Evolutionary conservation across 2,888 invertebrate genomes (phyloP), one percentile per base, ranked within the genome.

Genomic region (Tipula unca): DNA sequence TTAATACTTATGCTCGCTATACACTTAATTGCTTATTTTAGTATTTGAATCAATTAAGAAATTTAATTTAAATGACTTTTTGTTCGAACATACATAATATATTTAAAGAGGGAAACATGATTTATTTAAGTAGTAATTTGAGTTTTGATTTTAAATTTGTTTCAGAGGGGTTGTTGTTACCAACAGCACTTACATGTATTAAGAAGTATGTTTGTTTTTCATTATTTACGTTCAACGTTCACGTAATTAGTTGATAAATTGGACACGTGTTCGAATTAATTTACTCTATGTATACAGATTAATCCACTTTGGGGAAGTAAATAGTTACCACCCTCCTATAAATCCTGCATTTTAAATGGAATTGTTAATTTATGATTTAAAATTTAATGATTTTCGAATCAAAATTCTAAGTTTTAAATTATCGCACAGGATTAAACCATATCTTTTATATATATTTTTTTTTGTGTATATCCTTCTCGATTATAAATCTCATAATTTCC

Each of bases 21-120:
- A 69, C 69, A 69, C 69, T 69, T 69, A 69, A 69, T 69, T 69
- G 69, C 69, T 69, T 69, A 69, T 25, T 69, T 69, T 69, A 69
- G 69, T 69, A 69, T 69, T 69, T 25, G 25, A 69, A 69, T 69
- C 69, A 69, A 69, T 69, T 69, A 69, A 69, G 69, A 69, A 69
- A 69, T 69, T 69, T 25, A 69, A 69, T 69, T 69, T 25, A 69
- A 69, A 69, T 25, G 6, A 69, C 69, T 69, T 69, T 20, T 69
- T 69, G 69, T 20, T 69, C 25, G 25, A 69, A 20, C 13, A 69
- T n/a, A n/a, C n/a, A n/a, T n/a, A n/a, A n/a, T n/a, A n/a, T n/a
- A n/a, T 17, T 25, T 20, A 6, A 69, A 69, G 25, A 69, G 69
- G 25, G 69, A 25, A 25, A 25, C 3, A 8, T 69, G 69, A 69